Evolutionary conservation across 2,113 vertebrate genomes (phyloP), one percentile per base, ranked within the genome.

Genomic region (Nestor notabilis): DNA sequence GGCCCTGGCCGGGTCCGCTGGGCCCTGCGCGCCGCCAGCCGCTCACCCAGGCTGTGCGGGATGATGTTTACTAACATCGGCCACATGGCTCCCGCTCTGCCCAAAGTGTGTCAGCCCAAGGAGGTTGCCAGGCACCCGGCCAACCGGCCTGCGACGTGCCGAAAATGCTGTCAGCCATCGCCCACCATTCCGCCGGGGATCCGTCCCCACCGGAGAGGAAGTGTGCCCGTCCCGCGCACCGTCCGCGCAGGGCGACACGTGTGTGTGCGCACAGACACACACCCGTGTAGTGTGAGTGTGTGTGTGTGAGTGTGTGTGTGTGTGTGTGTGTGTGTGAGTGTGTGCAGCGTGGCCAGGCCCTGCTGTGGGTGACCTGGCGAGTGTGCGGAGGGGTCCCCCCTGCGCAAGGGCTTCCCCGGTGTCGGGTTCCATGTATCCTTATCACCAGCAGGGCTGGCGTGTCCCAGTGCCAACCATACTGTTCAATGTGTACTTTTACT

Each of bases 21-120:
- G 97, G 98, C 95, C 97, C 97, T 98, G 98, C 98, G 97, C 98
- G 96, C 98, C 96, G 97, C 98, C 98, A 98, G 98, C 98, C 98
- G 98, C 98, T 98, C 98, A 97, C 98, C 98, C 56, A 58, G 33
- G 33, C 33, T 35, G 56, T 58, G 33, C 33, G 33, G 56, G 33
- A 35, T 58, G 56, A 58, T 58, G 80, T 99, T 99, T 99, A 99
- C 99, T 98, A 99, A 99, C 99, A 99, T 97, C 97, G 93, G 98
- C 98, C 99, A 98, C 99, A 99, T 98, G 98, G 99, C 96, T 97
- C 97, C 98, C 29, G 83, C 91, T 94, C 97, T 97, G 98, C 98
- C 99, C 99, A 99, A 98, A 98, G 98, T 98, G 98, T 98, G 98
- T 98, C 99, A 98, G 97, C 96, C 97, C 85, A n/a, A 86, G 97